phyloP scores from a whole-genome alignment of 2,113 vertebrate genomes.

The Hiodon tergisus region DNA sequence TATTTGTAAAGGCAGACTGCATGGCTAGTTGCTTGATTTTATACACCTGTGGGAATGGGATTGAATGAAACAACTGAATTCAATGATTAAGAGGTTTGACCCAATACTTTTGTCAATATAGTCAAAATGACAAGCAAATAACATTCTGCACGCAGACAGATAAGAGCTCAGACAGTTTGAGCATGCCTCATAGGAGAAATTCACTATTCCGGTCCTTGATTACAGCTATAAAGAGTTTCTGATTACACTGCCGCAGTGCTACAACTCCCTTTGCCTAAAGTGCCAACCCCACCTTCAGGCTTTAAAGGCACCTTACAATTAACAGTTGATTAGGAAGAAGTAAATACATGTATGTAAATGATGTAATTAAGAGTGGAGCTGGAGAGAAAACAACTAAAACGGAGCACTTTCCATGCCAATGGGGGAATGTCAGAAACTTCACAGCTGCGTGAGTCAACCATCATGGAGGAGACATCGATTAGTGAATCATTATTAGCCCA shows the following conservation, averaged over 20 bases:
- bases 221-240: background rate
- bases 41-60: too few species aligned
- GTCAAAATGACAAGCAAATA: background rate
- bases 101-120: too few species aligned
- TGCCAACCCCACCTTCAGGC: background rate
- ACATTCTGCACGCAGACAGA: background rate
- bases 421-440: background rate
- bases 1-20: too few species aligned
- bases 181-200: too few species aligned
- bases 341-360: background rate
- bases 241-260: background rate
- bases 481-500: background rate
- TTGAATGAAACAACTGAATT: too few species aligned
- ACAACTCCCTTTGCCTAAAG: too few species aligned
- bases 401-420: background rate
- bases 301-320: slow-evolving; percentile 9
- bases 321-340: background rate
- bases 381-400: background rate
- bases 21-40: too few species aligned
- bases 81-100: too few species aligned
- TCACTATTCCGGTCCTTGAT: background rate
- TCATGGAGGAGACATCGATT: slow-evolving; percentile 2
- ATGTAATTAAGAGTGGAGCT: background rate
- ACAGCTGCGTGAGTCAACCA: background rate
- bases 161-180: background rate